Evolutionary conservation across 2,113 vertebrate species (phyloP).

Genomic region (Osmerus mordax): DNA sequence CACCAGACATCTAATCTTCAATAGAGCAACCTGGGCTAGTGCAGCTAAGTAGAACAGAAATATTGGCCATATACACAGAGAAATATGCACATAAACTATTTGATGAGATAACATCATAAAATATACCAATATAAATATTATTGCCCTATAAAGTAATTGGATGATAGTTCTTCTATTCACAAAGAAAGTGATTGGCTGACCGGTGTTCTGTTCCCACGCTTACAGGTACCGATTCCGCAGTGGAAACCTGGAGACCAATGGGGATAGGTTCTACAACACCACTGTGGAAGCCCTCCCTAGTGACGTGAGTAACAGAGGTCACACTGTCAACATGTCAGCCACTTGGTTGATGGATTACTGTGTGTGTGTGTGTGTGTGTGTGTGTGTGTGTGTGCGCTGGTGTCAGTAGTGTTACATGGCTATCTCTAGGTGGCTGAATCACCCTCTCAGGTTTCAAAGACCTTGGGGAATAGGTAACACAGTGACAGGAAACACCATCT

Average conservation of each 20-base stretch:
- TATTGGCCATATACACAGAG: not conserved
- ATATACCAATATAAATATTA: too few relatives aligned
- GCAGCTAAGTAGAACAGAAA: too few relatives aligned
- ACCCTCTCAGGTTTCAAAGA: slow-evolving; percentile 36
- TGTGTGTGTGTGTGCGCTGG: slow-evolving; percentile 1
- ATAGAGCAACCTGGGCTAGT: too few relatives aligned
- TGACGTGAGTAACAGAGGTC: slow-evolving; percentile 68
- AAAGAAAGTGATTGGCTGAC: not conserved
- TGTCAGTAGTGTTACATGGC: not conserved
- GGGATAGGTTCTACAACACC: slow-evolving; percentile 78
- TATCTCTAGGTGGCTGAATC: slow-evolving; percentile 7
- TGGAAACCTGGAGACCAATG: slow-evolving; percentile 75
- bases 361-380: too few relatives aligned
- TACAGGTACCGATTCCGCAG: slow-evolving; percentile 79
- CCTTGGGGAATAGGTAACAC: not conserved
- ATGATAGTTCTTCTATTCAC: too few relatives aligned
- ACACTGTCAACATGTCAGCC: not conserved
- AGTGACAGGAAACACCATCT: slow-evolving; percentile 22
- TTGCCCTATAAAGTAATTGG: too few relatives aligned
- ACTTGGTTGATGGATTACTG: not conserved
- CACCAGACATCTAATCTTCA: too few relatives aligned
- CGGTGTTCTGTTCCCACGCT: not conserved
- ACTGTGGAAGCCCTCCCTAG: slow-evolving; percentile 78
- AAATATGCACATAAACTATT: not conserved
- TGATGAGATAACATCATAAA: too few relatives aligned